These are phyloP conservation scores for Phenganax stokvisi DNA, from an alignment of 92 coral and sea anemone genomes.

Conservation along the genomic window DNA sequence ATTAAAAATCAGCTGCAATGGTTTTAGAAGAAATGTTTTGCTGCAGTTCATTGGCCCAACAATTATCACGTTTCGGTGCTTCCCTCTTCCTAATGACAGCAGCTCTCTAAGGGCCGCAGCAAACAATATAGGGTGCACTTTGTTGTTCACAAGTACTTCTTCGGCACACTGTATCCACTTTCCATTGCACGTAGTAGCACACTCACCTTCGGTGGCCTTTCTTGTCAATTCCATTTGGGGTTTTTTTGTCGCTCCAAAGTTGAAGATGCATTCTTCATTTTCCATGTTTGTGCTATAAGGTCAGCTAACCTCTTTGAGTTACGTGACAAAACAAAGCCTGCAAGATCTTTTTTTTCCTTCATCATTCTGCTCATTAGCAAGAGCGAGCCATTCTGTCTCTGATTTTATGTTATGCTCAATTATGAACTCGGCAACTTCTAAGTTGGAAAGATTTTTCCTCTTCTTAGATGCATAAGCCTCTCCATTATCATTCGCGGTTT, in stretches of 20 bases:
- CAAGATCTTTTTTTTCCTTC: not conserved
- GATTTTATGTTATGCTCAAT: constrained; percentile 3
- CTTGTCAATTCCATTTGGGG: not conserved
- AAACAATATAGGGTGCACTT: not conserved
- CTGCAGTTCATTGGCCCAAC: too few species aligned
- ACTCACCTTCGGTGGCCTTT: constrained; percentile 1
- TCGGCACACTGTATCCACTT: too few species aligned
- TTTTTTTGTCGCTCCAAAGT: not conserved
- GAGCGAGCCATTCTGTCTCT: constrained; percentile 1
- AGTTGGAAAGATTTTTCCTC: not conserved
- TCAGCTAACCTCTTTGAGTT: not conserved
- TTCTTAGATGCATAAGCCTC: too few species aligned
- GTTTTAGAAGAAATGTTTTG: too few species aligned
- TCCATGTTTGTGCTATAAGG: not conserved
- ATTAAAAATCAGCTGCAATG: too few species aligned
- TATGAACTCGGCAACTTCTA: constrained; percentile 13
- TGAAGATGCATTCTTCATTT: not conserved
- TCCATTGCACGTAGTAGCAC: constrained; percentile 8
- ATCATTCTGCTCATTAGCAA: not conserved
- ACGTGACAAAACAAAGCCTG: not conserved
- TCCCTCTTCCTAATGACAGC: constrained; percentile 10
- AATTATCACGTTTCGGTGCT: constrained; percentile 12
- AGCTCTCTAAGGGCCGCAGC: constrained; percentile 2
- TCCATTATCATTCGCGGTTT: too few species aligned
- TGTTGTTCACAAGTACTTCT: constrained; percentile 14